Percentiles rank a stretch among this genome's conserved stretches.
phyloP scores from a whole-genome alignment of 1,140 invertebrate genomes.

The Lasioglossum baleicum region DNA sequence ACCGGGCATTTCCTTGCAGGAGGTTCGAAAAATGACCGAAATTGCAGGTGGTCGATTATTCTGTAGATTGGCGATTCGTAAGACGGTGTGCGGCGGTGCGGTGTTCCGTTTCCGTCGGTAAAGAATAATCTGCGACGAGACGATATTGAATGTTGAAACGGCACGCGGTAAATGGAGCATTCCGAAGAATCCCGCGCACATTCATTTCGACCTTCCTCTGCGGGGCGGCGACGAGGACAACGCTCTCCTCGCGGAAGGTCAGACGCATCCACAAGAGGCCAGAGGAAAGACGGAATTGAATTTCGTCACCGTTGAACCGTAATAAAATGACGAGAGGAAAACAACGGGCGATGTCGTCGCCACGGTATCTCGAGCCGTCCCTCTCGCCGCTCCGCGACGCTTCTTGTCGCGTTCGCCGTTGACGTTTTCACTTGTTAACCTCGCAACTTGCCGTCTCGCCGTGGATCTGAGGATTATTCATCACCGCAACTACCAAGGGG shows the following conservation, averaged over 20 bases:
- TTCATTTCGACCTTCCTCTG: slow-evolving; percentile 1
- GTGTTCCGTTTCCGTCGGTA: background rate
- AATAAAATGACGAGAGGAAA: slow-evolving; percentile 24
- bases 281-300: slow-evolving; percentile 12
- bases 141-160: background rate
- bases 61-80: too few relatives aligned
- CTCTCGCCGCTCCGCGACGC: too few relatives aligned
- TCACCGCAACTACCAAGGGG: slow-evolving; percentile 68
- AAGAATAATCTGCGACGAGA: background rate
- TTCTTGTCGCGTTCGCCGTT: slow-evolving; percentile 13
- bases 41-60: too few relatives aligned
- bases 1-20: too few relatives aligned
- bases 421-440: slow-evolving; percentile 68
- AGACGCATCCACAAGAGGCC: background rate
- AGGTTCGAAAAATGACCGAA: too few relatives aligned
- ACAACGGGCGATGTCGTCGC: background rate
- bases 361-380: background rate
- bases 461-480: slow-evolving; percentile 75
- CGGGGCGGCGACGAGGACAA: slow-evolving; percentile 3
- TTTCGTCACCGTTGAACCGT: slow-evolving; percentile 39
- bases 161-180: background rate
- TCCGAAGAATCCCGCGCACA: background rate
- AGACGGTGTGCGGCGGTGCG: too few relatives aligned
- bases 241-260: background rate
- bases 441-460: slow-evolving; percentile 69